A percentile compares a stretch with the other conserved stretches of the same genome.
Evolutionary conservation across 2,888 invertebrate species (phyloP).

Genomic region (Zaprionus obscuricornis): DNA sequence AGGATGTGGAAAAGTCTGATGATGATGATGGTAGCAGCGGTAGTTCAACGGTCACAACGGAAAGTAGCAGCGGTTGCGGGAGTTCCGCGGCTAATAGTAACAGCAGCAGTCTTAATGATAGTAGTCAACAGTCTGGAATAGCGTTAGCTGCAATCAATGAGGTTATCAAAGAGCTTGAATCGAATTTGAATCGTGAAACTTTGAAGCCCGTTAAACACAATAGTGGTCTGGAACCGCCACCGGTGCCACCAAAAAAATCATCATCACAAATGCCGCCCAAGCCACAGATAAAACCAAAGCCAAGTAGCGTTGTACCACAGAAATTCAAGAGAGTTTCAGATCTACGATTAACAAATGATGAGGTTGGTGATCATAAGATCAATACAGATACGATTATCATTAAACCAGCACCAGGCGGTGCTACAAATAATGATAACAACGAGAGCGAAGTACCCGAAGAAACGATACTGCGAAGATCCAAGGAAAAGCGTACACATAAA

Average conservation of each 20-base stretch:
- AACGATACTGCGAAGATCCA: conserved; percentile 82
- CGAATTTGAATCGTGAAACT: conserved; percentile 75
- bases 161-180: conserved; percentile 80
- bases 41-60: conserved; percentile 68
- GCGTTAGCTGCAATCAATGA: conserved; percentile 71
- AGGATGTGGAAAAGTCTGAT: conserved; percentile 83
- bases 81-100: conserved; percentile 78
- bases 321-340: conserved; percentile 83
- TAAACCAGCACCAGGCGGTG: conserved; percentile 70
- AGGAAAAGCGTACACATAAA: conserved; percentile 81
- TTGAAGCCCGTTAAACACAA: conserved; percentile 60
- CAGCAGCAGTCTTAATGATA: conserved; percentile 80
- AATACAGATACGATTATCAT: conserved; percentile 82
- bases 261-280: conserved; percentile 83
- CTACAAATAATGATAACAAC: conserved; percentile 75
- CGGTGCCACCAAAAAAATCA: conserved; percentile 82
- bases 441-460: conserved; percentile 83
- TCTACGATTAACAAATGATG: conserved; percentile 74
- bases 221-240: conserved; percentile 75
- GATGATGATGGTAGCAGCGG: conserved; percentile 84
- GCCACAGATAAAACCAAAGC: conserved; percentile 86
- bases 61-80: conserved; percentile 69
- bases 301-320: conserved; percentile 77
- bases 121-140: conserved; percentile 71
- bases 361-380: conserved; percentile 60